Evolutionary conservation across 2,888 invertebrate genomes (phyloP), one percentile per base, ranked within the genome.

Genomic region (Steinernema scapterisci): DNA sequence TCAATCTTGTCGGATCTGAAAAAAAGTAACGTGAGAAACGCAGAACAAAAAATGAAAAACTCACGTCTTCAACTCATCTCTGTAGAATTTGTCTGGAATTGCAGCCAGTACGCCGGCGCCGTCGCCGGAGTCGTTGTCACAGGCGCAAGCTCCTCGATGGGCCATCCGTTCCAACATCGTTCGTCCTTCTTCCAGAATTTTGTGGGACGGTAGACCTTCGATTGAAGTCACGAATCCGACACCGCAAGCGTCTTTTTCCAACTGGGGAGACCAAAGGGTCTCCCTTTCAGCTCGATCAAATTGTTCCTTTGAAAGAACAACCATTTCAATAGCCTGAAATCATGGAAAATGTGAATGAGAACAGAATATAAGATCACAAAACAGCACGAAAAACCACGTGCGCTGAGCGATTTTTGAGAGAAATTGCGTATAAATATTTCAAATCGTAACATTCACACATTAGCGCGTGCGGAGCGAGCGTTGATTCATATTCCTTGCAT

Each of bases 41-140:
- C 38, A 9, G 5, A 9, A 72, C 31, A 19, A n/a, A 51, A 43
- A 23, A 13, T n/a, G 16, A 6, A 7, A 44, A 13, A 23, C 23
- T 75, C 51, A 82, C 85, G 80, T 94, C 94, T 93, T 92, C 87
- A 95, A 92, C 83, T 92, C 82, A 25, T 82, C 92, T 82, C 92
- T 91, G 90, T 97, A 99, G 88, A 95, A 92, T 86, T 92, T 92
- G 89, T 99, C 96, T 56, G 99, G 99, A 88, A 99, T 96, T 85
- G 95, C 95, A 79, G 94, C 93, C 88, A 97, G 91, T 77, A 97
- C 94, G 75, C 99, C 99, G 79, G 99, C 97, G 79, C 99, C 99
- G 89, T 99, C 99, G 76, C 99, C 99, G 73, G 97, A 96, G 90
- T 97, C 96, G 90, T 97, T 97, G 91, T 99, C 99, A 90, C 97